These are phyloP conservation scores for Lumbricus terrestris DNA, from an alignment of 2,888 invertebrate genomes.

Conservation along the genomic window DNA sequence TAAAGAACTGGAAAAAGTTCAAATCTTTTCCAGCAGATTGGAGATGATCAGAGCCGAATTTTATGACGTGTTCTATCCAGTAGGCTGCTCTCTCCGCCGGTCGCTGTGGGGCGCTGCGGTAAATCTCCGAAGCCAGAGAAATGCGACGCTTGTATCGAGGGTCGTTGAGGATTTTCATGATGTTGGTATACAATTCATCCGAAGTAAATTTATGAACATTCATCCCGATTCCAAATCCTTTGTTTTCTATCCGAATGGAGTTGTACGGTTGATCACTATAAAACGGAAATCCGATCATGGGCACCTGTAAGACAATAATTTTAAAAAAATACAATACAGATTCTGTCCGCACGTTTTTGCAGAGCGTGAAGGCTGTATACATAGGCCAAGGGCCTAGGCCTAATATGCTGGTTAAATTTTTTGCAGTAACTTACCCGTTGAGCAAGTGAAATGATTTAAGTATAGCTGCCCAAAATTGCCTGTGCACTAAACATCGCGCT, in stretches of 20 bases:
- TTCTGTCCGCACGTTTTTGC: background rate
- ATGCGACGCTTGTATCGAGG: constrained; percentile 9
- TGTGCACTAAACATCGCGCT: too few species aligned
- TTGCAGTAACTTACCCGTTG: too few species aligned
- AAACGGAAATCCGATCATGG: constrained; percentile 23
- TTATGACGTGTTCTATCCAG: constrained; percentile 28
- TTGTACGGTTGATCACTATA: constrained; percentile 20
- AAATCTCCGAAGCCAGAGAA: constrained; percentile 23
- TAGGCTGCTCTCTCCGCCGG: constrained; percentile 23
- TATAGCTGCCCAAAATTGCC: too few species aligned
- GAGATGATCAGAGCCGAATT: constrained; percentile 23
- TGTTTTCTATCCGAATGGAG: constrained; percentile 9
- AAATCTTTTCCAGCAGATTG: constrained; percentile 16
- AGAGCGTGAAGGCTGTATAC: too few species aligned
- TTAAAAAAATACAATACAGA: background rate
- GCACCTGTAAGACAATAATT: too few species aligned
- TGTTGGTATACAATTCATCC: background rate
- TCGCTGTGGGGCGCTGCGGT: background rate
- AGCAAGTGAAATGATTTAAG: too few species aligned
- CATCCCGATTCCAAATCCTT: constrained; percentile 17
- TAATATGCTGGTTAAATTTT: background rate
- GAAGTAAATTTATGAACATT: background rate
- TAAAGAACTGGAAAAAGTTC: background rate
- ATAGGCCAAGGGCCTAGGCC: too few species aligned
- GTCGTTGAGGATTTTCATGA: constrained; percentile 18